Evolutionary conservation across 2,797 vertebrate species (phyloP).

Genomic region (Coccyzus lansbergi): DNA sequence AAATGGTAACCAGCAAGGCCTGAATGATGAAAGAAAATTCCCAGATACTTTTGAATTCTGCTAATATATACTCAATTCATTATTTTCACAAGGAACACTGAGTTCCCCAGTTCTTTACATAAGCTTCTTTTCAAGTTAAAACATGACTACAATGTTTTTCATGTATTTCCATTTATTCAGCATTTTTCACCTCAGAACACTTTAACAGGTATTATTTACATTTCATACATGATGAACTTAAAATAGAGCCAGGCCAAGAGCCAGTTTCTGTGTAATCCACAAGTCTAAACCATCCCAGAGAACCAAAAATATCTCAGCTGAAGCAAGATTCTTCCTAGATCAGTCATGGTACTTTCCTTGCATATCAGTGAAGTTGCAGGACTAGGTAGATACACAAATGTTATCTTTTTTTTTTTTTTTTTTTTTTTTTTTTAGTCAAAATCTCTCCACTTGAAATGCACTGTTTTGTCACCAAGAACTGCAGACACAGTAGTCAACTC

Average conservation of each 20-base stretch:
- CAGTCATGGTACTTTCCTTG: background rate
- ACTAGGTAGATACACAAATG: background rate
- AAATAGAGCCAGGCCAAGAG: background rate
- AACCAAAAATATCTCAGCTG: background rate
- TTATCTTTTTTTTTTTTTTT: background rate
- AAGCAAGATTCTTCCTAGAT: background rate
- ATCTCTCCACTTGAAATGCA: background rate
- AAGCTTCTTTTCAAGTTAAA: background rate
- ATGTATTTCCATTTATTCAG: background rate
- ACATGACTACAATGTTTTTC: background rate
- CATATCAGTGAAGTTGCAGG: background rate
- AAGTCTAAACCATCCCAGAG: background rate
- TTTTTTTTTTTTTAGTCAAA: background rate
- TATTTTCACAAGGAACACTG: background rate
- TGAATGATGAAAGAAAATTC: slow-evolving; percentile 58
- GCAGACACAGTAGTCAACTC: background rate
- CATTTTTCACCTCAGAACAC: background rate
- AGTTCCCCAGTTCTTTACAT: background rate
- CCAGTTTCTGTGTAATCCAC: background rate
- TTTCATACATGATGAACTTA: background rate
- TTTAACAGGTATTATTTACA: background rate
- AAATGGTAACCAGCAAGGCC: slow-evolving; percentile 37
- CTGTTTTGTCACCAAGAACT: background rate
- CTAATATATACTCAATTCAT: slow-evolving; percentile 36
- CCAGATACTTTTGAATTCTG: slow-evolving; percentile 41